A percentile compares a stretch with the other conserved stretches of the same genome.
These are phyloP conservation scores for Elephantulus edwardii DNA, from an alignment of 2,113 vertebrate species.

Conservation along the genomic window DNA sequence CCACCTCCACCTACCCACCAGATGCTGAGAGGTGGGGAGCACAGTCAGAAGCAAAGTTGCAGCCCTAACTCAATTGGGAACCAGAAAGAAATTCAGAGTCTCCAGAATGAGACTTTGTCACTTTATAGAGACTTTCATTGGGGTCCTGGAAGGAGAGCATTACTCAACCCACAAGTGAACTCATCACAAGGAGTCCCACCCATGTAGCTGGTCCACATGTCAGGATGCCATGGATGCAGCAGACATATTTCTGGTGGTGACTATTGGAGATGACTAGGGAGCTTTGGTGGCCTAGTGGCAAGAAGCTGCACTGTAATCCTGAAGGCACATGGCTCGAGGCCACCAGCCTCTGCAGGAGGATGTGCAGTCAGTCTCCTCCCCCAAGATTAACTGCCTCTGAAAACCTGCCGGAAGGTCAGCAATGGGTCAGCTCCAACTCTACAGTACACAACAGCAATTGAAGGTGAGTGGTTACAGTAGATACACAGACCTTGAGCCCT, in stretches of 20 bases:
- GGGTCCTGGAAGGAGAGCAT: not conserved
- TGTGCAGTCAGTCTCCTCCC: too few relatives aligned
- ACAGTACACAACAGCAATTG: too few relatives aligned
- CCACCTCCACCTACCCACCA: rapidly evolving
- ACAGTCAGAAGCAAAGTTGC: not conserved
- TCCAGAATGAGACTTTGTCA: not conserved
- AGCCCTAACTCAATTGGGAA: not conserved
- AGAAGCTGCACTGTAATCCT: too few relatives aligned
- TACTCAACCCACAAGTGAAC: not conserved
- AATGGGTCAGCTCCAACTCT: too few relatives aligned
- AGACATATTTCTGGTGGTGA: too few relatives aligned
- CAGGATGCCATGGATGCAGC: not conserved
- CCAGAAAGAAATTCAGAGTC: slow-evolving; percentile 4
- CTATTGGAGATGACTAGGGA: too few relatives aligned
- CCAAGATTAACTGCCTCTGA: too few relatives aligned
- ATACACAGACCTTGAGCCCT: not conserved
- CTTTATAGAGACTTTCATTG: not conserved
- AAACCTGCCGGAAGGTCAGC: too few relatives aligned
- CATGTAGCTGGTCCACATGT: not conserved
- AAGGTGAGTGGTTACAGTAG: not conserved
- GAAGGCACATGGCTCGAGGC: too few relatives aligned
- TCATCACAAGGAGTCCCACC: not conserved
- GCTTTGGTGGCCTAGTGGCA: too few relatives aligned
- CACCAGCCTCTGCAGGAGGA: too few relatives aligned
- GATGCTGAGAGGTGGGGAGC: not conserved